Evolutionary conservation across 2,888 invertebrate genomes (phyloP).

Genomic region (Cheilosia pagana): DNA sequence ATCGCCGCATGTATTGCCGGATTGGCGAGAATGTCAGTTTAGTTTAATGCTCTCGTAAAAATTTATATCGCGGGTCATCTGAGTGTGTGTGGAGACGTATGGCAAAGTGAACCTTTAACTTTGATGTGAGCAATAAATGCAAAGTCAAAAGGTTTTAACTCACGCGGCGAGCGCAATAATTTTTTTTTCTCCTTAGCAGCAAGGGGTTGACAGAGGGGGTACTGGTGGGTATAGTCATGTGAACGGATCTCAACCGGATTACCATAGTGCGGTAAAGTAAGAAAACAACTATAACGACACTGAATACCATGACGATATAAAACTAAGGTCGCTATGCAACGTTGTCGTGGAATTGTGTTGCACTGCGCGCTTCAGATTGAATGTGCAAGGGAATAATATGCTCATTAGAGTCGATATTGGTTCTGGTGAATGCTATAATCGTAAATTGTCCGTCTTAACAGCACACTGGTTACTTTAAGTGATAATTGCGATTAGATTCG

Average conservation of each 20-base stretch:
- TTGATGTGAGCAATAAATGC: conserved; percentile 75
- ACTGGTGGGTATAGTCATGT: conserved; percentile 33
- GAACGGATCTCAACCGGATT: conserved; percentile 52
- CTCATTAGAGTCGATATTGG: conserved; percentile 70
- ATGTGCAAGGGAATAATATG: conserved; percentile 37
- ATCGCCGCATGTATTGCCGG: conserved; percentile 70
- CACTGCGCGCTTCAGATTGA: neutral
- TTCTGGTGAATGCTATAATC: conserved; percentile 65
- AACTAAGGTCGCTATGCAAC: conserved; percentile 62
- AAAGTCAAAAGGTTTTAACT: conserved; percentile 75
- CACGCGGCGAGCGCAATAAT: conserved; percentile 69
- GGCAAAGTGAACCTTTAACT: conserved; percentile 71
- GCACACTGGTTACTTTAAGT: conserved; percentile 63
- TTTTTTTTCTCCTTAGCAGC: conserved; percentile 2
- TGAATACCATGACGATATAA: conserved; percentile 68
- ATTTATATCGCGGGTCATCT: conserved; percentile 74
- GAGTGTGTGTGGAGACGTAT: conserved; percentile 51
- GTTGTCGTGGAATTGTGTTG: conserved; percentile 44
- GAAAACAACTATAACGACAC: conserved; percentile 59
- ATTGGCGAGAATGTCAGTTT: conserved; percentile 74
- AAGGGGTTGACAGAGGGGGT: conserved; percentile 7
- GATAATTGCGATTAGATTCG: conserved; percentile 55
- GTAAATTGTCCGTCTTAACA: conserved; percentile 52
- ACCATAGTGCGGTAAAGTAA: conserved; percentile 65
- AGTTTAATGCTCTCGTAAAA: conserved; percentile 75